Evolutionary conservation across 2,888 invertebrate genomes (phyloP), one percentile per base, ranked within the genome.

Genomic region (Pollenia amentaria): DNA sequence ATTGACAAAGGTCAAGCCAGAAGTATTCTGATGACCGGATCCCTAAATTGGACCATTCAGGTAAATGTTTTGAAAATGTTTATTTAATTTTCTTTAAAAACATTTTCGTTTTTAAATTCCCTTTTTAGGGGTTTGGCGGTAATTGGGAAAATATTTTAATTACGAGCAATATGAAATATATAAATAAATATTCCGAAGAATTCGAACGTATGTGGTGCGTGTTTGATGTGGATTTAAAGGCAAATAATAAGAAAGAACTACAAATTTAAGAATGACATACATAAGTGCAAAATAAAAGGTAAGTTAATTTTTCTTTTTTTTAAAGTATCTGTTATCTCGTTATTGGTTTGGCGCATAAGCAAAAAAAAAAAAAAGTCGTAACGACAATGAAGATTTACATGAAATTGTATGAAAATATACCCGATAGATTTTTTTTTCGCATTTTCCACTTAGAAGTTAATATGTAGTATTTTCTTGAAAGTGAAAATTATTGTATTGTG

Each of bases 81-180:
- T 16, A 14, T 44, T 40, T n/a, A n/a, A 10, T 16, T 38, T n/a
- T 42, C n/a, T 29, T 64, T 7, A 12, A 10, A 11, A 65, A 16
- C 16, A 21, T 42, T 48, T 62, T 16, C 53, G n/a, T 72, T 72
- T 21, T 46, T 44, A 75, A 60, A 78, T 53, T 53, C 21, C 42
- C 18, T 64, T 88, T 89, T 16, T 84, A 91, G 89, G 93, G 91
- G 8, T 89, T 93, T 9, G 84, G 89, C n/a, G 89, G 89, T 1
- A 93, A 93, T 88, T 93, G 91, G 90, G 93, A 93, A 84, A 92
- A 92, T 83, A 90, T 90, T 55, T 70, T 92, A 42, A 89, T 93
- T 14, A 92, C 89, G 10, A 90, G 90, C 0, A 90, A 92, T 53
- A 46, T 72, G 12, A 4, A 64, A 7, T 14, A 91, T 18, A 42